Evolutionary conservation across 2,797 vertebrate species (phyloP), one percentile per base, ranked within the genome.

Genomic region (Peromyscus nudipes): DNA sequence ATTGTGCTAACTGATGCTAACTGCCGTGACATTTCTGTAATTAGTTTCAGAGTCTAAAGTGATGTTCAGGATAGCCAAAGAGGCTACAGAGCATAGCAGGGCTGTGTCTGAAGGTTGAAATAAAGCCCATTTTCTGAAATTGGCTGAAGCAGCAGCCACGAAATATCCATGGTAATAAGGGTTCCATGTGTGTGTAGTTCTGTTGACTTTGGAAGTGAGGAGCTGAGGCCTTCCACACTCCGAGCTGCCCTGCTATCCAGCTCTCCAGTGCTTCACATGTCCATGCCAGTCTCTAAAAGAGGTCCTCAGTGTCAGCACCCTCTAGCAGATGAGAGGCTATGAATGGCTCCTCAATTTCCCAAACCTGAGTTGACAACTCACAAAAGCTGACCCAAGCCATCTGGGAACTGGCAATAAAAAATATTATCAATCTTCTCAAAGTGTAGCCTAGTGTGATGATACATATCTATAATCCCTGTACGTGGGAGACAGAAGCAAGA

Each of bases 71-170:
- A 83, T 29, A 83, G n/a, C 57, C 91, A 67, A 40, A 23, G 27
- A 89, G 65, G 75, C 79, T 52, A 77, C 37, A 95, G 40, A 91
- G 14, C 31, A 64, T 29, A 83, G 43, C 37, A 40, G 69, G 67
- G 37, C 17, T 23, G 16, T 7, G 19, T 62, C 62, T 73, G 69
- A 94, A 91, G 77, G 75, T 6, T 92, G 57, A 93, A 82, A 80
- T 37, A 11, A 89, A 80, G 31, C 52, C 67, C 4, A 14, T 95
- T 96, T 95, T 90, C 73, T 57, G 27, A 97, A 97, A 86, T 79
- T 37, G 86, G 65, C 73, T 27, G 6, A 91, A 90, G 81, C 55
- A 86, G 34, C 19, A 80, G 2, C 43, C 77, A 94, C 40, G 43
- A 83, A 80, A 76, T 25, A 90, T 5, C 11, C 27, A 19, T 4